These are phyloP conservation scores for Protosalanx chinensis DNA, from an alignment of 2,797 vertebrate genomes.

Conservation along the genomic window DNA sequence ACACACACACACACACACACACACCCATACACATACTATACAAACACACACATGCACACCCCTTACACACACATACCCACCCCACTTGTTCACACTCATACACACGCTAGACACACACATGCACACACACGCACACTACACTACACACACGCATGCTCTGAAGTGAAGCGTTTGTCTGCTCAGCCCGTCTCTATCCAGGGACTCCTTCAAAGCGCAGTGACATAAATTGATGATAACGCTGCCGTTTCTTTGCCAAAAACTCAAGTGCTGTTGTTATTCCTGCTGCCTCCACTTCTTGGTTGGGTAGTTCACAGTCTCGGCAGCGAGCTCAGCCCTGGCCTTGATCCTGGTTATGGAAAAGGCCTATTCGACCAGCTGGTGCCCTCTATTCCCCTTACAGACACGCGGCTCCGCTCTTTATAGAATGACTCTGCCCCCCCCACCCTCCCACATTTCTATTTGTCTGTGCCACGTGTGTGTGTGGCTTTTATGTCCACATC, in stretches of 20 bases:
- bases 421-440: slow-evolving; percentile 38
- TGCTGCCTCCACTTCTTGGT: slow-evolving; percentile 34
- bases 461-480: slow-evolving; percentile 16
- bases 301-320: slow-evolving; percentile 39
- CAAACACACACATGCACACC: slow-evolving; percentile 51
- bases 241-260: slow-evolving; percentile 76
- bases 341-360: slow-evolving; percentile 75
- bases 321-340: slow-evolving; percentile 66
- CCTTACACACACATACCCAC: slow-evolving; percentile 50
- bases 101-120: slow-evolving; percentile 3
- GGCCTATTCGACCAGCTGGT: slow-evolving; percentile 70
- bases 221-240: slow-evolving; percentile 80
- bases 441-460: slow-evolving; percentile 19
- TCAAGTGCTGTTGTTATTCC: slow-evolving; percentile 76
- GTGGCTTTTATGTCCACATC: slow-evolving; percentile 33
- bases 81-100: too few species aligned
- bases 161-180: slow-evolving; percentile 56
- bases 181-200: slow-evolving; percentile 68
- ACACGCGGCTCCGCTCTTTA: slow-evolving; percentile 25
- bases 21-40: slow-evolving; percentile 36
- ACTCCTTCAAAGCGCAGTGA: slow-evolving; percentile 81
- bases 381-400: slow-evolving; percentile 67
- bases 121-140: slow-evolving; percentile 10
- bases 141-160: background rate
- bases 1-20: slow-evolving; percentile 26